Evolutionary conservation across 2,797 vertebrate genomes (phyloP).

Genomic region (Eurystomus glaucurus): DNA sequence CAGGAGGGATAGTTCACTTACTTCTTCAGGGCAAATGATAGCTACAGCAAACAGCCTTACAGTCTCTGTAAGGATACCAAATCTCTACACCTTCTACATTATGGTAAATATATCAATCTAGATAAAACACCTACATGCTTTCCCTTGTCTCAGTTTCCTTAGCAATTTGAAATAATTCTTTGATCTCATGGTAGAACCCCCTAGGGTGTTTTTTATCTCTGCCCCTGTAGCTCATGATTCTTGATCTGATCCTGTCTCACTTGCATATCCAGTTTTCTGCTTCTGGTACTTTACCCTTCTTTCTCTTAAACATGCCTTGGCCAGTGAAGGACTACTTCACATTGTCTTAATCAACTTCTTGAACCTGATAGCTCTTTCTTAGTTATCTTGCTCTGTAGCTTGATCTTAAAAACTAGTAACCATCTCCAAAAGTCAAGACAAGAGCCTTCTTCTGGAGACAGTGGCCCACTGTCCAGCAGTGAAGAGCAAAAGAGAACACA

Average conservation of each 20-base stretch:
- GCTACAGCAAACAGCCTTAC: background rate
- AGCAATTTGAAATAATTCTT: slow-evolving; percentile 48
- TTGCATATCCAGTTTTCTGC: slow-evolving; percentile 48
- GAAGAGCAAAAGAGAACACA: background rate
- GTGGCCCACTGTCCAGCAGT: fast-evolving
- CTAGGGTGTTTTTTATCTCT: slow-evolving; percentile 42
- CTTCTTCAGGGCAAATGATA: background rate
- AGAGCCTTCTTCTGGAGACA: background rate
- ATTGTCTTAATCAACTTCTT: background rate
- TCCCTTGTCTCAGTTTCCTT: slow-evolving; percentile 53
- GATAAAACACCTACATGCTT: slow-evolving; percentile 57
- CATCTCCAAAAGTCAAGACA: background rate
- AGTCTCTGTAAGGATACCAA: background rate
- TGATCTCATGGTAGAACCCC: slow-evolving; percentile 61
- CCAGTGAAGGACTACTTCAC: background rate
- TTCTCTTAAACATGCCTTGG: background rate
- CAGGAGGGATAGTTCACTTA: background rate
- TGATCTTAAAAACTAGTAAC: background rate
- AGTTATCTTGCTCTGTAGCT: background rate
- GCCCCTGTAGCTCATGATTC: slow-evolving; percentile 26
- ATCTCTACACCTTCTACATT: background rate
- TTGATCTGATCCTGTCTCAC: background rate
- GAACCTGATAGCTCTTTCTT: background rate
- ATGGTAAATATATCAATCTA: slow-evolving; percentile 22
- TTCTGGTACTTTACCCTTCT: background rate